Percentiles rank a stretch among this genome's conserved stretches.
Evolutionary conservation across 92 coral and sea anemone species (phyloP).

Genomic region (Epizoanthus rinbou): DNA sequence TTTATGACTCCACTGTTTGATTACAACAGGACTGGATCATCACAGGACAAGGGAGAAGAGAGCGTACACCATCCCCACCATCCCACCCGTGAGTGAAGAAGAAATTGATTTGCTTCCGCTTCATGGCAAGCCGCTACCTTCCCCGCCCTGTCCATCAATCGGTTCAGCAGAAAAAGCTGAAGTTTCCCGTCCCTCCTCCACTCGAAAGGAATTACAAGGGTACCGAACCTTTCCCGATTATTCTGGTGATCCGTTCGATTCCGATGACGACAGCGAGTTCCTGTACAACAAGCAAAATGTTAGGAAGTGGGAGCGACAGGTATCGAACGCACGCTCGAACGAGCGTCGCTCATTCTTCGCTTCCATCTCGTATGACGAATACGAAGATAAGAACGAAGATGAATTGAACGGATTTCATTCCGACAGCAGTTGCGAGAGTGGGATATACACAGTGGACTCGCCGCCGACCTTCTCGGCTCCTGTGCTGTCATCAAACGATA

Average conservation of each 20-base stretch:
- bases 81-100: too few species aligned
- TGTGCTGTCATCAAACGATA: slow-evolving; percentile 1
- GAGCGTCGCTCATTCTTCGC: not conserved
- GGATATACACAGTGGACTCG: not conserved
- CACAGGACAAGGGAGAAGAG: too few species aligned
- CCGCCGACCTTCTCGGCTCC: slow-evolving; percentile 11
- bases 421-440: slow-evolving; percentile 2
- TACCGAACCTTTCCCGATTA: too few species aligned
- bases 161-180: too few species aligned
- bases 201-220: too few species aligned
- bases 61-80: too few species aligned
- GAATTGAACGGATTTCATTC: slow-evolving; percentile 1
- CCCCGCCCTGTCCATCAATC: too few species aligned
- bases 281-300: not conserved
- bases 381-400: not conserved
- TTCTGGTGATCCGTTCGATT: not conserved
- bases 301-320: not conserved
- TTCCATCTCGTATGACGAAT: not conserved
- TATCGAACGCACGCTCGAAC: not conserved
- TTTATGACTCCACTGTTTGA: too few species aligned
- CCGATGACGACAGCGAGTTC: not conserved
- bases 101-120: too few species aligned
- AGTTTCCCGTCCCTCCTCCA: too few species aligned
- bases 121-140: too few species aligned
- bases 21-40: too few species aligned